A percentile compares a stretch with the other conserved stretches of the same genome.
These are phyloP conservation scores for Rhinoderma darwinii DNA, from an alignment of 2,113 vertebrate species.

Conservation along the genomic window DNA sequence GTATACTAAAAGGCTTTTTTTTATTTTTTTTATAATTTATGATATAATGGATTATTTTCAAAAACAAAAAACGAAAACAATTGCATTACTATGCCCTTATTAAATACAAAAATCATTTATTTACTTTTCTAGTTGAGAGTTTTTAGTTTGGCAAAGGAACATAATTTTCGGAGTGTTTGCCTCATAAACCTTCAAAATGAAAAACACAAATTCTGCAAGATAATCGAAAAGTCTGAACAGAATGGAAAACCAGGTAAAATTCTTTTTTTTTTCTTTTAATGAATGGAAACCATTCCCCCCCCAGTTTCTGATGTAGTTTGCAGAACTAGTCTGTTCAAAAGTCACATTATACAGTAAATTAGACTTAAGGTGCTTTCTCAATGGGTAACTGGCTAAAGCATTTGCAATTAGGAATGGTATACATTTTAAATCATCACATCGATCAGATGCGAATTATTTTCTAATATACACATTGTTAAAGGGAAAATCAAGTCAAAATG, in stretches of 20 bases:
- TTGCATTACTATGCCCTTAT: no score
- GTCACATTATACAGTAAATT: no score
- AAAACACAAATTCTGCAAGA: conserved; percentile 69
- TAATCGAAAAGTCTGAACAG: conserved; percentile 38
- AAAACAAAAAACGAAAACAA: no score
- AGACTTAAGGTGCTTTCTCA: neutral
- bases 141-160: conserved; percentile 77
- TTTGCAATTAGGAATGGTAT: neutral
- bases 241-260: conserved; percentile 63
- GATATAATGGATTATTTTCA: no score
- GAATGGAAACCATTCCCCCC: neutral
- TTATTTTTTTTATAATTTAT: no score
- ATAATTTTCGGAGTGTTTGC: conserved; percentile 75
- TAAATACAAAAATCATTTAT: no score
- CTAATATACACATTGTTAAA: no score
- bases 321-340: no score
- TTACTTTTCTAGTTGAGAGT: conserved; percentile 83
- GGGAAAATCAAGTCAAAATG: no score
- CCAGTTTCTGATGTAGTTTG: neutral
- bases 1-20: no score
- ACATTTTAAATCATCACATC: no score
- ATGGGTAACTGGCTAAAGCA: neutral
- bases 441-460: neutral
- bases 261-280: neutral
- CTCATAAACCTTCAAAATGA: conserved; percentile 78